phyloP scores from a whole-genome alignment of 2,888 invertebrate species.

The Pocota personata region DNA sequence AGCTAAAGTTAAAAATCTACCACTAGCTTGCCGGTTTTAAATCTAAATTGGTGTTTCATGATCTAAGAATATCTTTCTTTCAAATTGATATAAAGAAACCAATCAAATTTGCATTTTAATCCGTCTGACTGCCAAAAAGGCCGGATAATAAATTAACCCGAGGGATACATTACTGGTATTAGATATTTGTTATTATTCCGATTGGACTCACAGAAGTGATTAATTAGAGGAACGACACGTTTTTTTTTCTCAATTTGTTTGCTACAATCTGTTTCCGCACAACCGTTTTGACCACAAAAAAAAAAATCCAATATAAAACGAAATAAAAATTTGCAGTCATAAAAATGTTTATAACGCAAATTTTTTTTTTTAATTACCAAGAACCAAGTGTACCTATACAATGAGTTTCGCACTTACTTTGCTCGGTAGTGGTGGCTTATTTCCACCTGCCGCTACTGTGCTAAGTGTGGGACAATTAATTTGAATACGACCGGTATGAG shows the following conservation, averaged over 20 bases:
- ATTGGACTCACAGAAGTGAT: background rate
- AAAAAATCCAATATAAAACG: background rate
- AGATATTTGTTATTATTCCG: background rate
- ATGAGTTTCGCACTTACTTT: background rate
- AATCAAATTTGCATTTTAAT: constrained; percentile 3
- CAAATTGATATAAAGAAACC: background rate
- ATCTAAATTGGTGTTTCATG: background rate
- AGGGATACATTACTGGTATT: background rate
- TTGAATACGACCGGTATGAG: background rate
- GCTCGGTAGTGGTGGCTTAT: background rate
- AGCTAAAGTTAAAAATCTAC: too few relatives aligned
- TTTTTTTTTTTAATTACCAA: background rate
- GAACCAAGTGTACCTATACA: background rate
- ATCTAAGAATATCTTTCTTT: background rate
- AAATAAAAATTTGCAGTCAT: background rate
- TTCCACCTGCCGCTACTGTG: background rate
- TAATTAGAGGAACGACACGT: constrained; percentile 21
- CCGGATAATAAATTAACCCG: background rate
- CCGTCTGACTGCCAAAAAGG: background rate
- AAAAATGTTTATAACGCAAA: background rate
- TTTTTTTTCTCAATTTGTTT: background rate
- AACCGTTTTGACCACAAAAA: background rate
- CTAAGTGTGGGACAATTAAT: background rate
- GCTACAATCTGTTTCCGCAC: background rate
- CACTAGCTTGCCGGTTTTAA: background rate